Evolutionary conservation across 2,113 vertebrate genomes (phyloP).

Genomic region (Sigmodon hispidus): DNA sequence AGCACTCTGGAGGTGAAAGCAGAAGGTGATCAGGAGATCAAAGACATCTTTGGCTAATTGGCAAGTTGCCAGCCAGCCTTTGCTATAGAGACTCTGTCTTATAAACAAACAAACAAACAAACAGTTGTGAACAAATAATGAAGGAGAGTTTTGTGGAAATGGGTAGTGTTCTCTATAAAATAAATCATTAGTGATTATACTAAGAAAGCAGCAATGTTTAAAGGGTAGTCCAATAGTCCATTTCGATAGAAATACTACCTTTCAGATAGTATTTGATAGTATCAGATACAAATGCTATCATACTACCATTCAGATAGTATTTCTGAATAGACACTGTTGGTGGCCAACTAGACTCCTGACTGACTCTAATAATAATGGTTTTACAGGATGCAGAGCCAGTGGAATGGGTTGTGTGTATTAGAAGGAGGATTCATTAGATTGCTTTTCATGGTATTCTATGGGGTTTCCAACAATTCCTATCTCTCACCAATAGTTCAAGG

Average conservation of each 20-base stretch:
- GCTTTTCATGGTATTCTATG: not conserved
- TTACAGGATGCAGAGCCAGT: not conserved
- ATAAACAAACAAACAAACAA: no score
- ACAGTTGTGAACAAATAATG: not conserved
- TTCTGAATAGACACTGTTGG: not conserved
- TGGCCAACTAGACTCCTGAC: not conserved
- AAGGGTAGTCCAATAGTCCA: not conserved
- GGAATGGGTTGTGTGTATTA: not conserved
- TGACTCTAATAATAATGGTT: not conserved
- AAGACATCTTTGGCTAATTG: not conserved
- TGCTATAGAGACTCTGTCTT: no score
- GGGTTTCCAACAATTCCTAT: not conserved
- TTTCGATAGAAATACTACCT: no score
- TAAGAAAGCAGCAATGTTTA: not conserved
- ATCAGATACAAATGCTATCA: no score
- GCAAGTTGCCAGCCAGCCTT: not conserved
- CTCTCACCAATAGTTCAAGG: not conserved
- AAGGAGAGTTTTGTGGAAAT: not conserved
- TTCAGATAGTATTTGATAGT: no score
- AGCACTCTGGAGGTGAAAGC: not conserved
- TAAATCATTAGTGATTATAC: not conserved
- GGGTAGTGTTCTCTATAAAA: not conserved
- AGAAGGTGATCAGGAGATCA: not conserved
- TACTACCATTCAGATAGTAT: no score
- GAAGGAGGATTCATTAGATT: not conserved